Percentiles rank a stretch among this genome's conserved stretches.
These are phyloP conservation scores for Hylia prasina DNA, from an alignment of 2,113 vertebrate species.

Conservation along the genomic window DNA sequence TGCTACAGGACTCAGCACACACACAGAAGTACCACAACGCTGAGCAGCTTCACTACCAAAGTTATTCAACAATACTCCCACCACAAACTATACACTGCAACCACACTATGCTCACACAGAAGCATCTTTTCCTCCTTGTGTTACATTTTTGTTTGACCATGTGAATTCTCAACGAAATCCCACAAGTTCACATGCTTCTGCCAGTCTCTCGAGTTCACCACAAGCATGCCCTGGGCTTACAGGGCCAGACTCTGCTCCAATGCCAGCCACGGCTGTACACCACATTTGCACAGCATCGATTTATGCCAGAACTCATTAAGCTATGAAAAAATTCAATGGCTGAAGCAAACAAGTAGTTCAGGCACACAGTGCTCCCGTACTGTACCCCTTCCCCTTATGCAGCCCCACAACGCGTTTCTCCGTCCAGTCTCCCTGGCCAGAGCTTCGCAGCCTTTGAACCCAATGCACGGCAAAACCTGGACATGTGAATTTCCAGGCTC, in stretches of 20 bases:
- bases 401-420: neutral
- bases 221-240: neutral
- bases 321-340: neutral
- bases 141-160: neutral
- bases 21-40: accelerated
- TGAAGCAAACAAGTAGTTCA: neutral
- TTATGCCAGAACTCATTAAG: neutral
- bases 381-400: neutral
- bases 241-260: neutral
- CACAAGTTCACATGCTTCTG: neutral
- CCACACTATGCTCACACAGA: neutral
- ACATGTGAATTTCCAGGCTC: accelerated
- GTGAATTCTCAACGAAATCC: neutral
- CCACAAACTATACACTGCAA: neutral
- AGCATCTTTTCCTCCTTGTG: neutral
- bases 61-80: neutral
- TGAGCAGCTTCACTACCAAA: neutral
- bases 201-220: neutral
- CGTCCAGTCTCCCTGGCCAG: neutral
- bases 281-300: accelerated
- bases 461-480: neutral
- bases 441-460: neutral
- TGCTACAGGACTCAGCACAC: neutral
- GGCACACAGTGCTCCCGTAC: neutral
- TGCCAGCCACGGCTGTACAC: neutral